Evolutionary conservation across 2,113 vertebrate genomes (phyloP).

Genomic region (Eulemur rufifrons): DNA sequence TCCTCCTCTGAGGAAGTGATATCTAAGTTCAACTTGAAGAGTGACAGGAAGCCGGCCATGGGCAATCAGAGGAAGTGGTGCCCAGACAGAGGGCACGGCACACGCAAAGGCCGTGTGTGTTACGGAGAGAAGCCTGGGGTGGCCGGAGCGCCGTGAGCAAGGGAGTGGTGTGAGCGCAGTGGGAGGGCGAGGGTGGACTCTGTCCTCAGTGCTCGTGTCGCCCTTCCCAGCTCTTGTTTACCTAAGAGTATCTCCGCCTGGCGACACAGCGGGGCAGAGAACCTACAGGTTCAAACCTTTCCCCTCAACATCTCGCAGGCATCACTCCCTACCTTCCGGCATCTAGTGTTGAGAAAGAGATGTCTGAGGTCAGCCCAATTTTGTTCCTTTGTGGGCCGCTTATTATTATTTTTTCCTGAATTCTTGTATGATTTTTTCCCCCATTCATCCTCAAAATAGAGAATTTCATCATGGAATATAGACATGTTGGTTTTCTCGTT

Average conservation of each 20-base stretch:
- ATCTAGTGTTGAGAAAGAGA: background rate
- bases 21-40: background rate
- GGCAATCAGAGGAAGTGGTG: background rate
- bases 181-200: background rate
- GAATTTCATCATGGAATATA: background rate
- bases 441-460: background rate
- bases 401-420: too few relatives aligned
- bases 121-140: background rate
- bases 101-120: rapidly evolving
- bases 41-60: rapidly evolving
- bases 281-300: background rate
- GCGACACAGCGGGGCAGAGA: background rate
- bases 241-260: background rate
- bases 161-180: background rate
- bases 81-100: background rate
- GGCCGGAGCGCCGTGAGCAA: background rate
- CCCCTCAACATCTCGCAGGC: background rate
- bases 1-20: background rate
- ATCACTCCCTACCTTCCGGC: background rate
- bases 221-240: background rate
- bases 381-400: background rate
- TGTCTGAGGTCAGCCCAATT: background rate
- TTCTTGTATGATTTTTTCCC: background rate
- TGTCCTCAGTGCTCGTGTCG: rapidly evolving
- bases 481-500: background rate